These are phyloP conservation scores for Sapayoa aenigma DNA, from an alignment of 2,113 vertebrate genomes.

Conservation along the genomic window DNA sequence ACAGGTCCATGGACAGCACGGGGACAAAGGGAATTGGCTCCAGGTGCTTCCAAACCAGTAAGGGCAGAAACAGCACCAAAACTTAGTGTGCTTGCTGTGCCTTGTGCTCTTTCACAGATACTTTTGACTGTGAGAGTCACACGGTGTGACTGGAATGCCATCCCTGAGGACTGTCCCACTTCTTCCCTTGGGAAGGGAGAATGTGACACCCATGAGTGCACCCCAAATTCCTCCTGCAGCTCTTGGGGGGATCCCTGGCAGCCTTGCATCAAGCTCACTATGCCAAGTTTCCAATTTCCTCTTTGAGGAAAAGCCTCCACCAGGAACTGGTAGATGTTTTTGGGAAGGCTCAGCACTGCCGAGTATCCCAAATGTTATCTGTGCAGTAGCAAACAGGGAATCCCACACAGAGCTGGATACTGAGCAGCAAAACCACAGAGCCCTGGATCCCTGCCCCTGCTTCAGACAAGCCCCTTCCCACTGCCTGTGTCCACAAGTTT, in stretches of 20 bases:
- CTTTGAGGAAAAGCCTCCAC: background rate
- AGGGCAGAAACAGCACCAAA: background rate
- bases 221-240: background rate
- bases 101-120: rapidly evolving
- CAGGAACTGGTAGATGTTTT: background rate
- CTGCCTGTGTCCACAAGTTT: background rate
- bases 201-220: rapidly evolving
- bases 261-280: background rate
- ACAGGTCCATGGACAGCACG: background rate
- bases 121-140: background rate
- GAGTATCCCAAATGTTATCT: background rate
- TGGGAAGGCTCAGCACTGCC: background rate
- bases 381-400: background rate
- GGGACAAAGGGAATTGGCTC: background rate
- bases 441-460: background rate
- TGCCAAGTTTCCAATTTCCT: background rate
- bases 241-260: background rate
- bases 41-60: background rate
- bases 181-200: background rate
- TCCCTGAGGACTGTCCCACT: background rate
- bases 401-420: background rate
- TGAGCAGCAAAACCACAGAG: background rate
- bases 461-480: background rate
- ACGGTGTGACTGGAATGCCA: rapidly evolving
- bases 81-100: background rate